Conservation (phyloP, 2,888 invertebrate species). For the Ephialtes manifestator region DNA sequence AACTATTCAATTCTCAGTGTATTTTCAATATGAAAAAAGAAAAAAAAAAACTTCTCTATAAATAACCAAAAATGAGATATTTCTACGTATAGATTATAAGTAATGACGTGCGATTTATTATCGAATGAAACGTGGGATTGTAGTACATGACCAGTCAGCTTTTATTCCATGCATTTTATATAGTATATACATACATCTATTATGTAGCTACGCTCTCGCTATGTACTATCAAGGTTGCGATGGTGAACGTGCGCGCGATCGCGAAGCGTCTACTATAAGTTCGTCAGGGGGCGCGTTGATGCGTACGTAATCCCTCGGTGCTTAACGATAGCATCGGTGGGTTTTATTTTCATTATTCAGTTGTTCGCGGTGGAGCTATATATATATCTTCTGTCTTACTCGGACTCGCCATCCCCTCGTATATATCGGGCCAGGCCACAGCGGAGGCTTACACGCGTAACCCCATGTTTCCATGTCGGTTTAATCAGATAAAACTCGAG, state of each 20-base stretch:
- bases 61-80: background rate
- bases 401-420: constrained; percentile 60
- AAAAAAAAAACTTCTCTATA: background rate
- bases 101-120: background rate
- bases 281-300: constrained; percentile 83
- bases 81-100: background rate
- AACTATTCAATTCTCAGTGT: background rate
- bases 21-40: background rate
- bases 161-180: background rate
- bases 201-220: background rate
- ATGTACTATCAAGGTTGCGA: background rate
- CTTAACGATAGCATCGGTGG: constrained; percentile 84
- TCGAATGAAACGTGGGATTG: background rate
- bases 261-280: constrained; percentile 72
- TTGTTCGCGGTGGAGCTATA: constrained; percentile 77
- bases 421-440: constrained; percentile 45
- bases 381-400: constrained; percentile 56
- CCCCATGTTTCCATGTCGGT: constrained; percentile 84
- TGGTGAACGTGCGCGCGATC: background rate
- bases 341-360: constrained; percentile 86
- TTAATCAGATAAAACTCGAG: constrained; percentile 84
- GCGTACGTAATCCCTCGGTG: constrained; percentile 84
- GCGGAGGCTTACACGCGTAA: constrained; percentile 83
- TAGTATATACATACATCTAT: too few species aligned
- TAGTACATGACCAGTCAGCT: background rate